Evolutionary conservation across 2,797 vertebrate genomes (phyloP).

Genomic region (Enteromius paludinosus): DNA sequence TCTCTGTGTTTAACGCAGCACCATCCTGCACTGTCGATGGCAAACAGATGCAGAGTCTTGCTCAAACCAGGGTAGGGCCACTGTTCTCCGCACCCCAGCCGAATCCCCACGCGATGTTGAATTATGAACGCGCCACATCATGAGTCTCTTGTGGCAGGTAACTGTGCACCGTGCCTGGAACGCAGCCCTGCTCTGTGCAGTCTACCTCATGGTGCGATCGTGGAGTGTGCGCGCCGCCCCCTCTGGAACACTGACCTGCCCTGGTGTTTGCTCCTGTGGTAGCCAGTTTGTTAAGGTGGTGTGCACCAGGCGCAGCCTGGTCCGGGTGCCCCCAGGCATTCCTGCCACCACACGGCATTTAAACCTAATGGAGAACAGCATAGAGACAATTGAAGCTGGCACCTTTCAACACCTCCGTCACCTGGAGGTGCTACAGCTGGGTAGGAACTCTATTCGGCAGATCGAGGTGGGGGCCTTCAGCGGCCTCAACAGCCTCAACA

Average conservation of each 20-base stretch:
- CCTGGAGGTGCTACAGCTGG: conserved; percentile 95
- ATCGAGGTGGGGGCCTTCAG: conserved; percentile 98
- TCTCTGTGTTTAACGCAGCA: conserved; percentile 67
- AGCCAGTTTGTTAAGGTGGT: conserved; percentile 98
- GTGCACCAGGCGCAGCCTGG: conserved; percentile 91
- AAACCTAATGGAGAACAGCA: conserved; percentile 99
- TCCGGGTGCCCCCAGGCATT: conserved; percentile 90
- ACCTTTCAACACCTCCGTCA: conserved; percentile 95
- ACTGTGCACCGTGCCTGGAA: conserved; percentile 96
- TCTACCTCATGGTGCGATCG: conserved; percentile 90
- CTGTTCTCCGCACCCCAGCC: conserved; percentile 79
- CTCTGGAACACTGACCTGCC: conserved; percentile 90
- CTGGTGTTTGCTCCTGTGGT: conserved; percentile 93
- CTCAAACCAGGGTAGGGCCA: conserved; percentile 93
- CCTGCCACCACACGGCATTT: conserved; percentile 93
- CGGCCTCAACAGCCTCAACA: conserved; percentile 96
- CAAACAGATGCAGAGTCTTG: conserved; percentile 87
- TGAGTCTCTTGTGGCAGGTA: conserved; percentile 98
- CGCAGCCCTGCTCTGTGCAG: conserved; percentile 88
- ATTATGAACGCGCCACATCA: conserved; percentile 98
- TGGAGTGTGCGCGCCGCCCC: conserved; percentile 88
- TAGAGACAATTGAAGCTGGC: conserved; percentile 94
- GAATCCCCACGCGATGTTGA: conserved; percentile 90
- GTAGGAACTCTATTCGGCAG: conserved; percentile 93
- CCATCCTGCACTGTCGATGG: conserved; percentile 84